Conservation (phyloP, 2,797 vertebrate species). For the Mormyrops boulengeri region DNA sequence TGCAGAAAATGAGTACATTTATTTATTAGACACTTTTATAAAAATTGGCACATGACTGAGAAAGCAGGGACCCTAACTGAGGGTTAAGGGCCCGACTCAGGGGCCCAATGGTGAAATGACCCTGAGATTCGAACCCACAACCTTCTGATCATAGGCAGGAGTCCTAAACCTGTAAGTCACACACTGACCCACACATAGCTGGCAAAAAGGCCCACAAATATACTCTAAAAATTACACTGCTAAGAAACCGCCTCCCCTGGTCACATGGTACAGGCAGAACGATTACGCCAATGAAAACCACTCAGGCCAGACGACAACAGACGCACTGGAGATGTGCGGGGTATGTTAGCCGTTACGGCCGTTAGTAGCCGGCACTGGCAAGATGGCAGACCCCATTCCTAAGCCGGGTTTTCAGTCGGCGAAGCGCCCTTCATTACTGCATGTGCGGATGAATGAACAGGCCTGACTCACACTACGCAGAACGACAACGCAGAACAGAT, state of each 20-base stretch:
- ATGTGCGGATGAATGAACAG: conserved; percentile 12
- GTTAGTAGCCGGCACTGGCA: too few species aligned
- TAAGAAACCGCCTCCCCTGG: background rate
- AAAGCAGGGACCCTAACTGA: background rate
- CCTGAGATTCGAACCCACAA: background rate
- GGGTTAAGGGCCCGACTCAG: background rate
- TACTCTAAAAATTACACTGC: background rate
- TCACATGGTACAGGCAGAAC: background rate
- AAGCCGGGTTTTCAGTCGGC: too few species aligned
- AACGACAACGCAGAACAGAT: background rate
- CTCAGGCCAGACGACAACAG: background rate
- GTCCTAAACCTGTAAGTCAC: background rate
- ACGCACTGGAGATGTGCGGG: background rate
- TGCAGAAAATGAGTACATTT: background rate
- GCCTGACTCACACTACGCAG: background rate
- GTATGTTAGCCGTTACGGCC: background rate
- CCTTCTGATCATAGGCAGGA: background rate
- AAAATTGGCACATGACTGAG: background rate
- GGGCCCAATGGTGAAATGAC: background rate
- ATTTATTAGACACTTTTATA: background rate
- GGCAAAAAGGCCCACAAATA: background rate
- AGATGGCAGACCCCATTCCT: too few species aligned
- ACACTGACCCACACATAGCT: background rate
- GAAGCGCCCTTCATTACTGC: background rate
- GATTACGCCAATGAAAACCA: background rate